These are phyloP conservation scores for Galendromus occidentalis DNA, from an alignment of 1,140 invertebrate species.

Conservation along the genomic window DNA sequence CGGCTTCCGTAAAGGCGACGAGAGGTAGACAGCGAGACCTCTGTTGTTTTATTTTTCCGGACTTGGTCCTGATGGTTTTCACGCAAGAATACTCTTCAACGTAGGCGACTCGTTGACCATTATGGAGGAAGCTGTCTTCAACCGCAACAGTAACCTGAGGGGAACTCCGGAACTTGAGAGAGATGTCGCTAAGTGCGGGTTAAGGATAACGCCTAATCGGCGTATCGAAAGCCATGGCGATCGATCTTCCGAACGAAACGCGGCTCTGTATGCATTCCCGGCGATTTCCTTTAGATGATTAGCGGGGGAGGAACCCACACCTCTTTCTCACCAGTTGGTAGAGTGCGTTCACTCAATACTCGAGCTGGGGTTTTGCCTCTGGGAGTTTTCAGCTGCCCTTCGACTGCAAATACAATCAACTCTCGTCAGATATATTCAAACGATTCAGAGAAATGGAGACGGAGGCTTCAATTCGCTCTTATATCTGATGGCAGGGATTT, in stretches of 20 bases:
- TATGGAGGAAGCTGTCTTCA: background rate
- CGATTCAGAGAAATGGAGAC: no score
- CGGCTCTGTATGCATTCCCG: background rate
- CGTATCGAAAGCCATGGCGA: background rate
- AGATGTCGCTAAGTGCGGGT: background rate
- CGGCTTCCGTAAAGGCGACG: background rate
- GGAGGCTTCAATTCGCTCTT: no score
- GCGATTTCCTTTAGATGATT: background rate
- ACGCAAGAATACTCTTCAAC: background rate
- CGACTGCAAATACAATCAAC: no score
- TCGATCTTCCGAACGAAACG: background rate
- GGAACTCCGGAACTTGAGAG: background rate
- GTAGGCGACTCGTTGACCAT: background rate
- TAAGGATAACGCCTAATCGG: background rate
- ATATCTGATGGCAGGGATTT: no score
- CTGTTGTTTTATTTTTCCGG: background rate
- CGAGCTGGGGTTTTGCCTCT: background rate
- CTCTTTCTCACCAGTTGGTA: background rate
- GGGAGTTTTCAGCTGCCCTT: background rate
- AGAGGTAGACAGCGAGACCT: background rate
- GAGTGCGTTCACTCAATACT: background rate
- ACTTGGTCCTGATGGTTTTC: background rate
- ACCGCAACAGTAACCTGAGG: background rate
- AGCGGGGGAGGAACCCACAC: background rate
- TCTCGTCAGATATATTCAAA: no score